phyloP scores from a whole-genome alignment of 2,888 invertebrate species.

The Napeogenes sylphis region DNA sequence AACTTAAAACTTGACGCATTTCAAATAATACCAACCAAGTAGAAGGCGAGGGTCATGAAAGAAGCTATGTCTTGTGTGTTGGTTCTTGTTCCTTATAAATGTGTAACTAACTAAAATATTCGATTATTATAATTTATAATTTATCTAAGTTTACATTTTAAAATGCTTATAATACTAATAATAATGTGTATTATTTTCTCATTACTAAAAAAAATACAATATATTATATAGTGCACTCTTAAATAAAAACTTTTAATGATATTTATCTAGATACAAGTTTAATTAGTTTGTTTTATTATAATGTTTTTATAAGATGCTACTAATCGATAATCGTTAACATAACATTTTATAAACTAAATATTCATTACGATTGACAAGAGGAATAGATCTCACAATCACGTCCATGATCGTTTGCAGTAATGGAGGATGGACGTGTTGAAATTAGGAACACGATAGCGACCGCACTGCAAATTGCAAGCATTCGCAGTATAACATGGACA shows the following conservation, averaged over 20 bases:
- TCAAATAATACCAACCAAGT: slow-evolving; percentile 37
- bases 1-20: slow-evolving; percentile 61
- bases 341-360: no score
- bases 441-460: slow-evolving; percentile 24
- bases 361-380: background rate
- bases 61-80: slow-evolving; percentile 19
- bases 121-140: no score
- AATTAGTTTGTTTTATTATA: no score
- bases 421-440: slow-evolving; percentile 23
- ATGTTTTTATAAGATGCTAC: no score
- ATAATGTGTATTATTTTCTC: no score
- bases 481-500: slow-evolving; percentile 12
- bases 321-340: no score
- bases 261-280: no score
- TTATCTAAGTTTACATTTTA: no score
- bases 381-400: slow-evolving; percentile 10
- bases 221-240: no score
- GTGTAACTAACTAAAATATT: background rate
- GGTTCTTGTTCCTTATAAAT: background rate
- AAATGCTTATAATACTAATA: no score
- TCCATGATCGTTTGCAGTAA: slow-evolving; percentile 19
- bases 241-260: no score
- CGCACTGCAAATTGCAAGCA: slow-evolving; percentile 27
- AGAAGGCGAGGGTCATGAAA: slow-evolving; percentile 29
- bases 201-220: no score